These are phyloP conservation scores for Charina bottae DNA, from an alignment of 2,113 vertebrate genomes.

Conservation along the genomic window DNA sequence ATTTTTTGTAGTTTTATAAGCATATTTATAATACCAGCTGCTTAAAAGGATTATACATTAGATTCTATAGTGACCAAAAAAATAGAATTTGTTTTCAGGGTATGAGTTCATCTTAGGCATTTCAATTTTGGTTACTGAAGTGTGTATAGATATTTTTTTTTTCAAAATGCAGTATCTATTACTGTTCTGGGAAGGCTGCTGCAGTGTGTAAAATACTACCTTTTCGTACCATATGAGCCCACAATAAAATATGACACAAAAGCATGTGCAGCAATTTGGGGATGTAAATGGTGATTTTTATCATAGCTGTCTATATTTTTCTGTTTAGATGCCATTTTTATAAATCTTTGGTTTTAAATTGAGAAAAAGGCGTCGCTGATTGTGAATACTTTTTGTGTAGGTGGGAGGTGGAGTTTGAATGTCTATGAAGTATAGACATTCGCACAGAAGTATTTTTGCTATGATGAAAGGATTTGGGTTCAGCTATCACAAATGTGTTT, in stretches of 20 bases:
- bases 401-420: not conserved
- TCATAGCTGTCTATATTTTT: constrained; percentile 30
- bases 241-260: constrained; percentile 29
- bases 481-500: not conserved
- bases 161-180: constrained; percentile 7
- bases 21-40: not conserved
- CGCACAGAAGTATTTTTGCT: not conserved
- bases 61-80: not conserved
- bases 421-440: not conserved
- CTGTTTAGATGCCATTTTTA: not conserved
- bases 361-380: not conserved
- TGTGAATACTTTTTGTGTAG: not conserved
- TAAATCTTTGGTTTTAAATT: constrained; percentile 21
- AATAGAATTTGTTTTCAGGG: constrained; percentile 5
- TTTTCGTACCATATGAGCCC: constrained; percentile 1
- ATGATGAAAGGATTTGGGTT: not conserved
- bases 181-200: not conserved
- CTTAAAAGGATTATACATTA: constrained; percentile 9
- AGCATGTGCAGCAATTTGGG: constrained; percentile 13
- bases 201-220: constrained; percentile 6
- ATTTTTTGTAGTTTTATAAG: constrained; percentile 16
- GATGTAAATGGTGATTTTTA: constrained; percentile 14
- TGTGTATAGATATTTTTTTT: constrained; percentile 13
- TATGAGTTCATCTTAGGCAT: constrained; percentile 5
- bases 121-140: not conserved